Evolutionary conservation across 2,113 vertebrate species (phyloP), one percentile per base, ranked within the genome.

Genomic region (Xiphorhynchus elegans): DNA sequence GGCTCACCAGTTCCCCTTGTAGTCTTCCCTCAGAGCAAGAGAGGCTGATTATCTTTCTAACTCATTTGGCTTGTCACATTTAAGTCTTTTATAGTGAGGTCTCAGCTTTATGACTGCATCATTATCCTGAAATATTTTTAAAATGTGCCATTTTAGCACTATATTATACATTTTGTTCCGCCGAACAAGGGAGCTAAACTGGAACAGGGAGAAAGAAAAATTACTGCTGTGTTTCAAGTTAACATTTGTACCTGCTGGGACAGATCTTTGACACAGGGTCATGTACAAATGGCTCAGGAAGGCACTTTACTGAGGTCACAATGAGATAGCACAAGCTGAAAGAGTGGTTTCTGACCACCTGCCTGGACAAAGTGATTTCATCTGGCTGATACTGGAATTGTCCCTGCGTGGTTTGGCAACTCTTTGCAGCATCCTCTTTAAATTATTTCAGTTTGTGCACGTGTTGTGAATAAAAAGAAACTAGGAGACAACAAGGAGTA

Each of bases 321-420:
- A 89, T 37, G 47, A 87, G 33, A 26, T 28, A 49, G 58, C 62
- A 33, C 28, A 64, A 37, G n/a, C 74, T 82, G 66, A 72, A 86
- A 91, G 80, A 72, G 52, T 56, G 35, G 19, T 82, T 95, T 94
- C 67, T 94, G 63, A 79, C 81, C 84, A 83, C 66, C 84, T 91
- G 42, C 70, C 75, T 78, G 47, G 53, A 66, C 63, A 88, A 79
- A 96, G 19, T 74, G 35, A 50, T 91, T 91, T 93, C 29, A 52
- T 85, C 39, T 67, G 50, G 26, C 50, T 83, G 18, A 59, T 82
- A 9, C 79, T 83, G 42, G 53, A 91, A 73, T 79, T 87, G 53
- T 82, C 53, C 31, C 73, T 79, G 53, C 0, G 0, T 63, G 75
- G 20, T 53, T 95, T 87, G 82, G 84, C 82, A 85, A 24, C 42